phyloP scores from a whole-genome alignment of 1,140 invertebrate species.

The Pseudachorutes palmiensis region DNA sequence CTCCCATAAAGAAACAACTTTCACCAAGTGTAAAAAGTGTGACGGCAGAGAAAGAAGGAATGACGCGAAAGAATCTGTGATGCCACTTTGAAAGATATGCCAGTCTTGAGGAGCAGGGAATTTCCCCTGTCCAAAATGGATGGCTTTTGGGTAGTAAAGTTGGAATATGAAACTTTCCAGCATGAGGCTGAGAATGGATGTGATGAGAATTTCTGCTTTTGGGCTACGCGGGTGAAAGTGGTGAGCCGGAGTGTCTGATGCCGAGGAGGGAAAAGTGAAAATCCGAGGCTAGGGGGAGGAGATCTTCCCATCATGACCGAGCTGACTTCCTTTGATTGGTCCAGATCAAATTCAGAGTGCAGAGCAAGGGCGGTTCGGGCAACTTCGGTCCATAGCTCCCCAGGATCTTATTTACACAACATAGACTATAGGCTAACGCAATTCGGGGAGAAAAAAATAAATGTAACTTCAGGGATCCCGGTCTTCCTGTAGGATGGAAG shows the following conservation, averaged over 20 bases:
- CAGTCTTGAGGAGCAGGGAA: too few relatives aligned
- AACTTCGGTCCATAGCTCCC: not conserved
- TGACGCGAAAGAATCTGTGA: not conserved
- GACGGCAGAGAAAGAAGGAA: not conserved
- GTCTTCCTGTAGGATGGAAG: not conserved
- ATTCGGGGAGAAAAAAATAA: slow-evolving; percentile 26
- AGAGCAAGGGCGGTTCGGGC: slow-evolving; percentile 10
- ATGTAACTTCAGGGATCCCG: not conserved
- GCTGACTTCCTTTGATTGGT: slow-evolving; percentile 19
- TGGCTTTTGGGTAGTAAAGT: not conserved
- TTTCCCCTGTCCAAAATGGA: not conserved
- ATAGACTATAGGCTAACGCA: slow-evolving; percentile 18
- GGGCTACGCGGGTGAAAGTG: not conserved
- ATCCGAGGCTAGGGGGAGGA: not conserved
- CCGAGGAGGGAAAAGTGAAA: slow-evolving; percentile 11
- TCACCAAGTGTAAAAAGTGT: not conserved
- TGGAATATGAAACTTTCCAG: not conserved
- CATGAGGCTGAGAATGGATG: not conserved
- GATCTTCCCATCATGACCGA: not conserved
- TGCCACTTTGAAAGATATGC: too few relatives aligned
- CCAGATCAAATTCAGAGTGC: slow-evolving; percentile 3
- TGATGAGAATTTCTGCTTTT: slow-evolving; percentile 1
- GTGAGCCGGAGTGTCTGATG: slow-evolving; percentile 15
- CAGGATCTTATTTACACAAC: slow-evolving; percentile 6
- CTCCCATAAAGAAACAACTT: slow-evolving; percentile 2